phyloP scores from a whole-genome alignment of 2,888 invertebrate genomes.

The Limnephilus lunatus region DNA sequence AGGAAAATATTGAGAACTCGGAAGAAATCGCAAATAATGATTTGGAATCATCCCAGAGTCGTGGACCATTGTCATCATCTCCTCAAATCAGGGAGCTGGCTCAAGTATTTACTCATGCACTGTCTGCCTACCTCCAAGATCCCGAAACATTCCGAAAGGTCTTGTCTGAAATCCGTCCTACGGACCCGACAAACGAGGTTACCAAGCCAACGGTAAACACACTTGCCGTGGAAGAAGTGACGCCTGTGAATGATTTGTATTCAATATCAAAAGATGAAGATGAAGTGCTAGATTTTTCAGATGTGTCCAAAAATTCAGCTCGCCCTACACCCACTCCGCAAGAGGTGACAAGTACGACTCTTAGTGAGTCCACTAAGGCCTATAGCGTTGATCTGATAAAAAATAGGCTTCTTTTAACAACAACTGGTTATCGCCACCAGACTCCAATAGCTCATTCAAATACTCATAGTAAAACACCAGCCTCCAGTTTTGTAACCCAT shows the following conservation, averaged over 20 bases:
- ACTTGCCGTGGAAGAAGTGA: constrained; percentile 48
- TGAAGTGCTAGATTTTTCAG: constrained; percentile 87
- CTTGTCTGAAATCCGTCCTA: constrained; percentile 87
- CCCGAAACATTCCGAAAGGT: constrained; percentile 88
- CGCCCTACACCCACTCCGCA: constrained; percentile 68
- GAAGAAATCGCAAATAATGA: constrained; percentile 73
- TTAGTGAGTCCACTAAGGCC: constrained; percentile 67
- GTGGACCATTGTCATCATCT: constrained; percentile 79
- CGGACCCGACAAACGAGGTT: constrained; percentile 79
- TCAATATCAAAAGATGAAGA: constrained; percentile 82
- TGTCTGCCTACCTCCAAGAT: constrained; percentile 89
- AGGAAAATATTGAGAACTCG: constrained; percentile 70
- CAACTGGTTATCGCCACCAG: constrained; percentile 57
- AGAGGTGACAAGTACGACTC: constrained; percentile 63
- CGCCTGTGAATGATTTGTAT: constrained; percentile 76
- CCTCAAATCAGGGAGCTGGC: constrained; percentile 88
- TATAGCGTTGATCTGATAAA: constrained; percentile 67
- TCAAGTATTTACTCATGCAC: constrained; percentile 89
- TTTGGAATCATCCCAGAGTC: constrained; percentile 80
- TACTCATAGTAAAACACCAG: constrained; percentile 66
- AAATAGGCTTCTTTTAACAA: constrained; percentile 61
- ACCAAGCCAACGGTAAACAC: background rate
- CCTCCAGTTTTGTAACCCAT: constrained; percentile 65
- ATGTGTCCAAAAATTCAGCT: constrained; percentile 75
- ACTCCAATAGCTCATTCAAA: constrained; percentile 45